Evolutionary conservation across 2,888 invertebrate genomes (phyloP).

Genomic region (Lutraria lutraria): DNA sequence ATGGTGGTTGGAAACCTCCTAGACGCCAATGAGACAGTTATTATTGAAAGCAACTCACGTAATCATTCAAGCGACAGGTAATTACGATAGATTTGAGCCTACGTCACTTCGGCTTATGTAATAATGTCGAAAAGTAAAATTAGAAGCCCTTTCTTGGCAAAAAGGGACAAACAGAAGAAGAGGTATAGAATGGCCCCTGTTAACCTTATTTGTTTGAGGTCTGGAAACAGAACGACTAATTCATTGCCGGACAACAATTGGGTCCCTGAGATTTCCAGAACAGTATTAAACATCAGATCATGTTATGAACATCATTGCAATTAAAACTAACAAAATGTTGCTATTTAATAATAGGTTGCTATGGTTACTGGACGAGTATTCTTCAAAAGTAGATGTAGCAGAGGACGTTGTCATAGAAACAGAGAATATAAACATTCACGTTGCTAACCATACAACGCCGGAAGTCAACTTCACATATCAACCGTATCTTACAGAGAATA

Average conservation of each 20-base stretch:
- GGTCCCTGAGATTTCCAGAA: neutral
- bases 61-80: slow-evolving; percentile 82
- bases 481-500: slow-evolving; percentile 51
- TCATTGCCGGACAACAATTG: neutral
- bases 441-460: slow-evolving; percentile 65
- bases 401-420: slow-evolving; percentile 69
- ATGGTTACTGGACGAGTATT: slow-evolving; percentile 75
- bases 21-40: slow-evolving; percentile 81
- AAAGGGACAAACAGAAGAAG: too few species aligned
- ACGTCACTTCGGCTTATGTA: too few species aligned
- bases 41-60: slow-evolving; percentile 77
- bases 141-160: too few species aligned
- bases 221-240: too few species aligned
- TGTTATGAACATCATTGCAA: neutral
- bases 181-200: too few species aligned
- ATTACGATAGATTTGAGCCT: neutral
- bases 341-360: slow-evolving; percentile 67
- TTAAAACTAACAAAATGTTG: neutral
- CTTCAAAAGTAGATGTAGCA: slow-evolving; percentile 69
- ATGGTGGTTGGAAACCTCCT: slow-evolving; percentile 84
- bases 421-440: slow-evolving; percentile 75
- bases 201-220: too few species aligned
- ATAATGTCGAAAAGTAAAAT: too few species aligned
- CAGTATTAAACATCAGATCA: neutral
- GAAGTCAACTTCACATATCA: slow-evolving; percentile 53